Conservation (phyloP, 2,888 invertebrate species). For the Yponomeuta sedellus region DNA sequence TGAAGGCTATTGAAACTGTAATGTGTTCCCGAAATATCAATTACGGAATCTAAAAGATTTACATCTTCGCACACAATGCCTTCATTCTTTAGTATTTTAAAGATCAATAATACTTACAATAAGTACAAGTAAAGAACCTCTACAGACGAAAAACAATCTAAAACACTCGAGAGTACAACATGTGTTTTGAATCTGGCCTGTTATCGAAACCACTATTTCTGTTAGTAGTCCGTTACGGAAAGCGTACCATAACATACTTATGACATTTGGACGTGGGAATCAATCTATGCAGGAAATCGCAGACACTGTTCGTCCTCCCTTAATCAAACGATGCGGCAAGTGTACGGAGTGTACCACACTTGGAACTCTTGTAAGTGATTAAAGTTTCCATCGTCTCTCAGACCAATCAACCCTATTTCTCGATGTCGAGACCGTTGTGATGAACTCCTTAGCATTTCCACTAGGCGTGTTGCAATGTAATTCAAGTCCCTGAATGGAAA, state of each 20-base stretch:
- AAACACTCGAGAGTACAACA: constrained; percentile 26
- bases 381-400: background rate
- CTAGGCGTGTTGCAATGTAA: constrained; percentile 14
- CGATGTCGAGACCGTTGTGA: constrained; percentile 5
- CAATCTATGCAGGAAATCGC: constrained; percentile 6
- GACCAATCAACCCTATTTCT: background rate
- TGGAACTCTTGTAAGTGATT: background rate
- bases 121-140: background rate
- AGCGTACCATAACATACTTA: constrained; percentile 48
- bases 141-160: background rate
- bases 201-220: constrained; percentile 35
- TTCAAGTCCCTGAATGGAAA: constrained; percentile 16
- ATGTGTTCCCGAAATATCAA: constrained; percentile 32
- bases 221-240: constrained; percentile 45
- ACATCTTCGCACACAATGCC: background rate
- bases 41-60: constrained; percentile 18
- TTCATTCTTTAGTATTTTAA: background rate
- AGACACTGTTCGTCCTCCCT: background rate
- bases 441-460: constrained; percentile 3
- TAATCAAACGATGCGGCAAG: background rate
- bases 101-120: background rate
- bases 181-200: constrained; percentile 44
- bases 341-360: too few species aligned
- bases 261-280: constrained; percentile 48
- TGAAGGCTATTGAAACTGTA: constrained; percentile 31